Evolutionary conservation across 1,140 invertebrate species (phyloP), one percentile per base, ranked within the genome.

Genomic region (Carcinoscorpius rotundicauda): DNA sequence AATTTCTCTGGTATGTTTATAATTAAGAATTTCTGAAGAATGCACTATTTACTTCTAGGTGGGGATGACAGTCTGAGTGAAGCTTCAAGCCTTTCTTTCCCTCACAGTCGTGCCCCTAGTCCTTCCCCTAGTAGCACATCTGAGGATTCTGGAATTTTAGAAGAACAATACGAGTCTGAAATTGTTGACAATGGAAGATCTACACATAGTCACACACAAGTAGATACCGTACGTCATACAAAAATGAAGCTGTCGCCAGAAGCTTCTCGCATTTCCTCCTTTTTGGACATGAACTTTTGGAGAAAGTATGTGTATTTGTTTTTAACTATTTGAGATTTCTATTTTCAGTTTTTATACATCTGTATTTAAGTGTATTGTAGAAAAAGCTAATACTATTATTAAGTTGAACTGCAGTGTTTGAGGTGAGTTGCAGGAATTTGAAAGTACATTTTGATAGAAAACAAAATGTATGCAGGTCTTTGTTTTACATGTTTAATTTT

Each of bases 201-300:
- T 29, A 29, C 29, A 29, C 29, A 29, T 29, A 29, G 29, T 29
- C 29, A 29, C 29, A 29, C 29, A 29, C 29, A 29, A 29, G 29
- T 29, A 29, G 29, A 29, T 29, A 2, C 29, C 2, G 29, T 29
- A 29, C 29, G 29, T 29, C 29, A 29, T 29, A 29, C 29, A 29
- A 29, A 29, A 29, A 29, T 29, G 29, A 29, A 29, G 29, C 29
- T 29, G 29, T 29, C 29, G 29, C 29, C 29, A 29, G 29, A 29
- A 29, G 29, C 11, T 55, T 65, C 60, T 48, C 65, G 74, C 70
- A 72, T 82, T 69, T 82, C 82, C 75, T 80, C 81, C 71, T 87
- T 87, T 71, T 78, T 87, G 58, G 85, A 87, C 76, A 76, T 83
- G 75, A 80, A 79, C 53, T 85, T 86, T 72, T 88, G 86, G 80